These are phyloP conservation scores for Aurelia aurita complex sp. Pacific DNA, from an alignment of 30 jellyfish, hydroid and myxozoan genomes.

Conservation along the genomic window DNA sequence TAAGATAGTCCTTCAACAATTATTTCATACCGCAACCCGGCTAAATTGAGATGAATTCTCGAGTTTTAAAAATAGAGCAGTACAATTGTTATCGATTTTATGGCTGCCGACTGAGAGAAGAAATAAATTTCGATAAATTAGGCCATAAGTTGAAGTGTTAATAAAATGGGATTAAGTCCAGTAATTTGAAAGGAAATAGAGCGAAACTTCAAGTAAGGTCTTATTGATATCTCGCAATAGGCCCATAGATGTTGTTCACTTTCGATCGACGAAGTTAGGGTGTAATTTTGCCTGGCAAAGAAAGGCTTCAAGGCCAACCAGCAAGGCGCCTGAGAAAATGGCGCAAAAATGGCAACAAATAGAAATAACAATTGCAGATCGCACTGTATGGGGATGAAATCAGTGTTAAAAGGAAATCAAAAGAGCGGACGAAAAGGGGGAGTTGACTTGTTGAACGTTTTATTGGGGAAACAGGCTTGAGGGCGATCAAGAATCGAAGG, in stretches of 20 bases:
- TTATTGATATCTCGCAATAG: background rate
- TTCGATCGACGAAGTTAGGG: background rate
- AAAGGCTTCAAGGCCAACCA: slow-evolving; percentile 31
- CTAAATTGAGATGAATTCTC: too few species aligned
- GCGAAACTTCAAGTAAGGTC: background rate
- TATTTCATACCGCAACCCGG: too few species aligned
- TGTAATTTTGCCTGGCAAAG: background rate
- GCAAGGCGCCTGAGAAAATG: background rate
- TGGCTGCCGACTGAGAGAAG: too few species aligned
- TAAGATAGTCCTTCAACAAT: too few species aligned
- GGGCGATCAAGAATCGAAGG: slow-evolving; percentile 56
- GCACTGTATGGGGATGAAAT: too few species aligned
- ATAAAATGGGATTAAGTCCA: background rate
- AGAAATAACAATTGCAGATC: background rate
- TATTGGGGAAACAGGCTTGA: background rate
- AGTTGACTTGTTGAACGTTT: too few species aligned
- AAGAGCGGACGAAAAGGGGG: too few species aligned
- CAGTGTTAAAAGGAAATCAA: too few species aligned
- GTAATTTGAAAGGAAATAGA: background rate
- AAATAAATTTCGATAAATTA: too few species aligned
- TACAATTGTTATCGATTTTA: too few species aligned
- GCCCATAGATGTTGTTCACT: slow-evolving; percentile 17
- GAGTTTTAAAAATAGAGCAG: too few species aligned
- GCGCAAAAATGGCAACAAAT: slow-evolving; percentile 69
- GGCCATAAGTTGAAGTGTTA: too few species aligned